Evolutionary conservation across 2,888 invertebrate genomes (phyloP), one percentile per base, ranked within the genome.

Genomic region (Andrena minutula): DNA sequence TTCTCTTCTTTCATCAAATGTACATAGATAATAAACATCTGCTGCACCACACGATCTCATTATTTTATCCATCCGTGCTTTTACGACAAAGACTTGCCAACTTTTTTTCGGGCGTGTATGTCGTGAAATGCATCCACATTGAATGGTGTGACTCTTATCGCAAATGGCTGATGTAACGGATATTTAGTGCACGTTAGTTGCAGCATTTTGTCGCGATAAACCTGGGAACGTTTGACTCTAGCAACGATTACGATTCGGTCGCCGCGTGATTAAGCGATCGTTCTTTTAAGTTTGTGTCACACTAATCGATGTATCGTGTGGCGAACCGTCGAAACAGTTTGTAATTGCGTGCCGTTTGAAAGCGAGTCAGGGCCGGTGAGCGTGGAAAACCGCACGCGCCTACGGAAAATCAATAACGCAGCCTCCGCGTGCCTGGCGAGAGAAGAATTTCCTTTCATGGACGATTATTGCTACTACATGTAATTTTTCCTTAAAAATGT

Each of bases 381-480:
- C 58, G 81, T 82, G 84, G 86, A 89, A 86, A 89, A 86, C 86
- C 87, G 84, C 89, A 88, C 88, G 86, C 88, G 87, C 89, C 89
- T 89, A 84, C 89, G 63, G 84, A 87, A 88, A 88, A 89, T 88
- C 88, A 88, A 88, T 88, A 88, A 76, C 75, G 82, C 87, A 89
- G 79, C 89, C 72, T 89, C 87, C 86, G 79, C 69, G 75, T 61
- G 74, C 75, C 61, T 28, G 30, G 61, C 69, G 76, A 60, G 76
- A 77, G 65, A 77, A 79, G 70, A 80, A 64, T 83, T 84, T 84
- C 79, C 35, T 47, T 78, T 78, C 64, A 3, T 68, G 71, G 64
- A 88, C 75, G 84, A 80, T 76, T 65, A 60, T 68, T 70, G 20
- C 49, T 68, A 49, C 30, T 8, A 28, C 7, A 0, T 12, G n/a